Evolutionary conservation across 2,113 vertebrate genomes (phyloP).

Genomic region (Oreotrochilus melanogaster): DNA sequence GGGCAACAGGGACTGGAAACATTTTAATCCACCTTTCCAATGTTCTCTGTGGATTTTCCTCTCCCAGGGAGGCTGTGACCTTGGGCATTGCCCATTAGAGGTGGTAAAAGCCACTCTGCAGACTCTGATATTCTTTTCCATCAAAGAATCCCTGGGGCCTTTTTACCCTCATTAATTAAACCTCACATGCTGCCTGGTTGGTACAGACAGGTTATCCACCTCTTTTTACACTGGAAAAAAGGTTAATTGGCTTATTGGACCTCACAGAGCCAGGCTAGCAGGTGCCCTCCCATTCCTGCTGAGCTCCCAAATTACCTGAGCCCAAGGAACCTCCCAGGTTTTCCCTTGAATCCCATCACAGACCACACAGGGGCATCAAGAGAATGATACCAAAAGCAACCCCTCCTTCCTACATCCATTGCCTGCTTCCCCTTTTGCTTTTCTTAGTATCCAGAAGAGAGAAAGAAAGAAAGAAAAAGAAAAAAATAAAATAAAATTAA

Average conservation of each 20-base stretch:
- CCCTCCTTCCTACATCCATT: neutral
- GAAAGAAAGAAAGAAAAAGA: slow-evolving; percentile 8
- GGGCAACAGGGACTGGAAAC: neutral
- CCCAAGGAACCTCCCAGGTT: neutral
- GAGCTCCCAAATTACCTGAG: neutral
- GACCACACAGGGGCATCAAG: slow-evolving; percentile 44
- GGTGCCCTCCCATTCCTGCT: neutral
- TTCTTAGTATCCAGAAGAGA: slow-evolving; percentile 60
- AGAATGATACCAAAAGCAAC: neutral
- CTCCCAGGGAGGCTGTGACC: neutral
- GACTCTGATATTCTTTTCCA: neutral
- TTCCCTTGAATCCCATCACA: neutral
- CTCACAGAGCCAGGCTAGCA: neutral
- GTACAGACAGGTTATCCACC: neutral
- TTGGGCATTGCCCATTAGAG: neutral
- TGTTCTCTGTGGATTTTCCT: neutral
- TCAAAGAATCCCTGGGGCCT: neutral
- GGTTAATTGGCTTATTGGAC: neutral
- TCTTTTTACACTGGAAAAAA: neutral
- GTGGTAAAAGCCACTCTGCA: neutral
- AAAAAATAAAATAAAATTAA: slow-evolving; percentile 6
- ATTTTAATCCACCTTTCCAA: neutral
- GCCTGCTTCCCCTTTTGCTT: slow-evolving; percentile 55
- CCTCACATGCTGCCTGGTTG: neutral
- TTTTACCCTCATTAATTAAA: slow-evolving; percentile 3